Evolutionary conservation across 1,140 invertebrate genomes (phyloP), one percentile per base, ranked within the genome.

Genomic region (Palaemon carinicauda): DNA sequence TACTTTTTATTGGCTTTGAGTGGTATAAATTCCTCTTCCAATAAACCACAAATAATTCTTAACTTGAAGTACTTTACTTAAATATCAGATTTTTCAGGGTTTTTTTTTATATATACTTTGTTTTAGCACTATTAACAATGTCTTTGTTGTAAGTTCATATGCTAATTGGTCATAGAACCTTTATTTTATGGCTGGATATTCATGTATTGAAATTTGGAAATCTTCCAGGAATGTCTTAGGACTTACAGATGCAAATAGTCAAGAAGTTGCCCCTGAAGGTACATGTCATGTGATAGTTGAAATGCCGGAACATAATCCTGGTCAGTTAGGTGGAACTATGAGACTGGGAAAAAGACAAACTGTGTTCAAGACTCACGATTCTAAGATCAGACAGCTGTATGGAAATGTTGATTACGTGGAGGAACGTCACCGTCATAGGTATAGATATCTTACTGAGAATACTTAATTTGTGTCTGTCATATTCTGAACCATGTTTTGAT

Each of bases 291-390:
- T 99, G 41, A 96, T 99, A 1, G 98, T 99, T 85, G 98, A 99
- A 89, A 99, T 99, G 99, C 98, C 98, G 0, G 99, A 99, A 93
- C 97, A 99, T 91, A 97, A 98, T 92, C 94, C 94, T 7, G 97
- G 96, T 1, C 93, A 96, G 88, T 95, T 99, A 93, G 99, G 99
- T 7, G 99, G 98, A 29, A 99, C 99, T 0, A 99, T 99, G 99
- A 93, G 99, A 85, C 92, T 99, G 14, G 99, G 99, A 15, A 97
- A 96, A 91, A 94, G 98, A 89, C 94, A 94, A 65, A 99, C 98
- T 1, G 92, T 95, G 53, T 98, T 99, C 90, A 92, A 92, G 19
- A 91, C 87, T 21, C 79, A 91, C 5, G 77, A 86, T 53, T 89
- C 79, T 50, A 88, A 90, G 87, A 77, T 91, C 91, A 92, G 92